Evolutionary conservation across 2,797 vertebrate species (phyloP), one percentile per base, ranked within the genome.

Genomic region (Macropodus opercularis): DNA sequence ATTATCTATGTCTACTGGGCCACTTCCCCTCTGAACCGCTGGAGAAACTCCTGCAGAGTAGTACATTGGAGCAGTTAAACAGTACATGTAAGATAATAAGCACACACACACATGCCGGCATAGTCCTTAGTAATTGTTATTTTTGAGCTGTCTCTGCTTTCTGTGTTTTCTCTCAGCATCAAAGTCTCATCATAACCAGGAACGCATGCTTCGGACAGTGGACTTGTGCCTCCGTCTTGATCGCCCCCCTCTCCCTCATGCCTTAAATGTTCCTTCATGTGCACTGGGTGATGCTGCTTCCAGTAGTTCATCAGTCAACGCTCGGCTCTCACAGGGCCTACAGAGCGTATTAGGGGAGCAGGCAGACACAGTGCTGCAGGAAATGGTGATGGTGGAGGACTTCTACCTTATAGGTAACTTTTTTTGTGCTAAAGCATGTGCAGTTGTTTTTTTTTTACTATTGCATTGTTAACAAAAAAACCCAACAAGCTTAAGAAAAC

Each of bases 141-240:
- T 17, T 0, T 43, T 18, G 44, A 11, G 17, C 7, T 6, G 2
- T 17, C 15, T 35, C 34, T 35, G 5, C 8, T 3, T 40, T 6
- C 5, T 8, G 41, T 21, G 3, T 42, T 22, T 61, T 74, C 36
- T 69, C 74, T 46, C 71, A 96, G 95, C 2, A 23, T 64, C 75
- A 3, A 31, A 17, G 14, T 26, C 53, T 13, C 36, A 23, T 11
- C 69, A 65, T 11, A 71, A 17, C 38, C 86, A 87, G 7, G 50
- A 85, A 68, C 35, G 6, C 12, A 93, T 89, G 89, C 85, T 98
- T 66, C 81, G 7, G 29, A 65, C 4, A 0, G 78, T 98, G 71
- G 84, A 91, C 51, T 6, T 90, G 24, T 98, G 95, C 75, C 80
- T 96, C 59, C 87, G 90, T 31, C 83, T 98, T 5, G 95, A 98